Percentiles rank a stretch among this genome's conserved stretches.
Evolutionary conservation across 2,797 vertebrate species (phyloP).

Genomic region (Acrossocheilus wenchowensis): DNA sequence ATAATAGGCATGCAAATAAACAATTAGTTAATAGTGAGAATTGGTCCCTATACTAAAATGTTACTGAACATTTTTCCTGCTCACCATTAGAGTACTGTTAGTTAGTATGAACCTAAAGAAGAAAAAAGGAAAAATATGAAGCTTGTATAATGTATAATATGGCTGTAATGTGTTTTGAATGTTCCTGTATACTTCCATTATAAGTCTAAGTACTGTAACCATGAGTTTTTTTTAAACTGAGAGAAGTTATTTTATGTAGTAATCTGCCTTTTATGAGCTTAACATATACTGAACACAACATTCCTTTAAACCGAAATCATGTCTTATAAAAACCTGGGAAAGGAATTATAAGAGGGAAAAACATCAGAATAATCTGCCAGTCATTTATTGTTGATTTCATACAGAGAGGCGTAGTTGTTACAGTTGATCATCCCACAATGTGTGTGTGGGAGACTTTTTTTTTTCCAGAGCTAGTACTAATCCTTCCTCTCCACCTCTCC

Average conservation of each 20-base stretch:
- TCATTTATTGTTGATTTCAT: slow-evolving; percentile 9
- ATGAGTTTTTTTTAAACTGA: neutral
- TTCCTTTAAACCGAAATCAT: neutral
- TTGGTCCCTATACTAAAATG: too few relatives aligned
- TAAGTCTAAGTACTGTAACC: neutral
- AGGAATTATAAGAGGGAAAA: neutral
- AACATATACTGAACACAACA: neutral
- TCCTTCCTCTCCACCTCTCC: slow-evolving; percentile 39
- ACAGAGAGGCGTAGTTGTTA: slow-evolving; percentile 28
- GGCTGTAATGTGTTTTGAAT: neutral
- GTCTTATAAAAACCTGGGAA: neutral
- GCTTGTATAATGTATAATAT: neutral
- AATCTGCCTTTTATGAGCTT: neutral
- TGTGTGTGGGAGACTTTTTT: slow-evolving; percentile 30
- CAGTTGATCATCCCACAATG: slow-evolving; percentile 17
- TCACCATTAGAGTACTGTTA: neutral
- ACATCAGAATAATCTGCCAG: neutral
- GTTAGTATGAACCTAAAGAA: neutral
- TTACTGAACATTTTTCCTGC: too few relatives aligned
- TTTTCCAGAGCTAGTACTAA: slow-evolving; percentile 23
- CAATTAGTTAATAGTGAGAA: too few relatives aligned
- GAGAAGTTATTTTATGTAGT: neutral
- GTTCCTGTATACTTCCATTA: neutral
- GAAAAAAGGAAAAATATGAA: neutral
- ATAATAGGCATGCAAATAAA: too few relatives aligned